Evolutionary conservation across 1,140 invertebrate species (phyloP).

Genomic region (Rhopalosiphum padi): DNA sequence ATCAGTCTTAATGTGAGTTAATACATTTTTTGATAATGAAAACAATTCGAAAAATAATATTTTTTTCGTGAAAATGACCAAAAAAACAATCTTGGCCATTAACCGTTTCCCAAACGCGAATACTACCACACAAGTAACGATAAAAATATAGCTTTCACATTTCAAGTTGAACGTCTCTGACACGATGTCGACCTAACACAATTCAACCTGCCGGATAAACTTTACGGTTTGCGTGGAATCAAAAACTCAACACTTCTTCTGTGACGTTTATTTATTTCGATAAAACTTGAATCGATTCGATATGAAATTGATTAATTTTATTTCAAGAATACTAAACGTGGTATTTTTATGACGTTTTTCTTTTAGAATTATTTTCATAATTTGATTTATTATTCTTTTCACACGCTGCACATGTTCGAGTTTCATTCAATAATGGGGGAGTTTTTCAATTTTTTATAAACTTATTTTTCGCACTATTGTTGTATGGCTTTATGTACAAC

Average conservation of each 20-base stretch:
- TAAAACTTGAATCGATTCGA: background rate
- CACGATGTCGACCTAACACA: background rate
- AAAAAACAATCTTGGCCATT: background rate
- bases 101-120: background rate
- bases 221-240: background rate
- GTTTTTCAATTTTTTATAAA: background rate
- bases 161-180: background rate
- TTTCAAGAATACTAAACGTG: background rate
- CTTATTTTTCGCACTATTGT: background rate
- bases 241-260: background rate
- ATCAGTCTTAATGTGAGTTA: too few relatives aligned
- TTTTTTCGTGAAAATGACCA: too few relatives aligned
- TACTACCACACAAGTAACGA: background rate
- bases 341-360: background rate
- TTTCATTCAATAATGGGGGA: background rate
- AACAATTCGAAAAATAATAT: too few relatives aligned
- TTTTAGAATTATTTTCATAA: background rate
- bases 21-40: too few relatives aligned
- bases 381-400: background rate
- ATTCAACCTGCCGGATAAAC: background rate
- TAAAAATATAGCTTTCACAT: background rate
- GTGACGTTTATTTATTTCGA: background rate
- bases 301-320: background rate
- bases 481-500: background rate
- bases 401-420: background rate